A percentile compares a stretch with the other conserved stretches of the same genome.
These are phyloP conservation scores for Danio tinwini DNA, from an alignment of 2,797 vertebrate species.

Conservation along the genomic window DNA sequence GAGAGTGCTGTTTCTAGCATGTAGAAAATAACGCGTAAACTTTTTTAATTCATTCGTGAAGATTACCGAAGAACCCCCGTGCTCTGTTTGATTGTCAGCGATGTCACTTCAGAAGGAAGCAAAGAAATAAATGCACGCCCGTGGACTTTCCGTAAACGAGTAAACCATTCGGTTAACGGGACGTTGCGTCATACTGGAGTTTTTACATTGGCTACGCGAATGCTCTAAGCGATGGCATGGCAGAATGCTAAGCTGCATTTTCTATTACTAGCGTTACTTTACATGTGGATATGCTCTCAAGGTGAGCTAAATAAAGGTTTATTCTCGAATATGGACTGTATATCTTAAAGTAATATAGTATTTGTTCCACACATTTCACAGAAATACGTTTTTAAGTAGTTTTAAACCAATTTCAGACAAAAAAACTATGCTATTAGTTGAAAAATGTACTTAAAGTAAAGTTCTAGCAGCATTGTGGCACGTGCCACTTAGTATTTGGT, in stretches of 20 bases:
- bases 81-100: too few species aligned
- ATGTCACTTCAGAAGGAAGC: not conserved
- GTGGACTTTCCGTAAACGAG: not conserved
- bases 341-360: too few species aligned
- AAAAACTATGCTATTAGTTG: not conserved
- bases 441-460: not conserved
- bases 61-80: too few species aligned
- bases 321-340: too few species aligned
- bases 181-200: conserved; percentile 5
- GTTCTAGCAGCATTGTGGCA: not conserved
- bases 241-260: not conserved
- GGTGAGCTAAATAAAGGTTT: conserved; percentile 28
- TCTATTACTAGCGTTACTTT: not conserved
- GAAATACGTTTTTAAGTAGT: not conserved
- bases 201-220: not conserved
- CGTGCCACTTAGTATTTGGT: not conserved
- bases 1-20: not conserved
- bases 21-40: not conserved
- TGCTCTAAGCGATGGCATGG: conserved; percentile 38
- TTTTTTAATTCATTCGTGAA: not conserved
- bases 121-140: not conserved
- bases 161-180: not conserved
- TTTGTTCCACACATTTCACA: not conserved
- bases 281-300: conserved; percentile 2
- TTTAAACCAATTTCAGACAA: not conserved